phyloP scores from a whole-genome alignment of 2,797 vertebrate genomes.

The Acipenser oxyrinchus region DNA sequence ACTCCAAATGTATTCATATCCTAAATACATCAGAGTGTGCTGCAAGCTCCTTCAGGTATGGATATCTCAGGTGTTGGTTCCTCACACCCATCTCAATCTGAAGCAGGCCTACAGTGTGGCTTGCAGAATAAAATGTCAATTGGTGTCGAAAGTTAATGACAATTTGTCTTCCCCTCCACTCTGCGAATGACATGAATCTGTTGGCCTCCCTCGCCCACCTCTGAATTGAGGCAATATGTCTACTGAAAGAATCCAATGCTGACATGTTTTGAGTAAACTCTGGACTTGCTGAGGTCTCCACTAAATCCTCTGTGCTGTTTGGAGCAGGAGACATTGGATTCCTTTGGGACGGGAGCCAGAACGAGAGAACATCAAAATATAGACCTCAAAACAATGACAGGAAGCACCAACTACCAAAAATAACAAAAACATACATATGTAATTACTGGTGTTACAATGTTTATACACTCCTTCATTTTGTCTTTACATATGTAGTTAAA shows the following conservation, averaged over 20 bases:
- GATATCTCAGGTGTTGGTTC: neutral
- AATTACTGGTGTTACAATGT: too few relatives aligned
- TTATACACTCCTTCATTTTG: too few relatives aligned
- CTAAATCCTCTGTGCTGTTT: neutral
- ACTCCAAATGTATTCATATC: too few relatives aligned
- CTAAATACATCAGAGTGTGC: neutral
- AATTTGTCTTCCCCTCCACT: neutral
- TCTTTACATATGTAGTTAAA: too few relatives aligned
- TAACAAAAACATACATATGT: too few relatives aligned
- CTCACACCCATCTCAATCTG: neutral
- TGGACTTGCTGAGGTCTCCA: neutral
- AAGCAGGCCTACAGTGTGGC: neutral
- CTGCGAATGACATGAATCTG: conserved; percentile 4
- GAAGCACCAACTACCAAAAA: too few relatives aligned
- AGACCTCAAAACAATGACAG: neutral
- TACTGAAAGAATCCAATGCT: conserved; percentile 3
- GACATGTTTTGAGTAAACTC: conserved; percentile 2
- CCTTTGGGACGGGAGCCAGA: neutral
- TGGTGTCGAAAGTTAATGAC: neutral
- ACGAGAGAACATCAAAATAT: neutral
- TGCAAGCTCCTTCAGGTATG: neutral
- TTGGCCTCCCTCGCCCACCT: neutral
- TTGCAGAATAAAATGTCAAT: neutral
- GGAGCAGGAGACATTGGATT: neutral
- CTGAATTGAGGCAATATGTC: neutral